Percentiles rank a stretch among this genome's conserved stretches.
phyloP scores from a whole-genome alignment of 2,888 invertebrate species.

The Rhaphigaster nebulosa region DNA sequence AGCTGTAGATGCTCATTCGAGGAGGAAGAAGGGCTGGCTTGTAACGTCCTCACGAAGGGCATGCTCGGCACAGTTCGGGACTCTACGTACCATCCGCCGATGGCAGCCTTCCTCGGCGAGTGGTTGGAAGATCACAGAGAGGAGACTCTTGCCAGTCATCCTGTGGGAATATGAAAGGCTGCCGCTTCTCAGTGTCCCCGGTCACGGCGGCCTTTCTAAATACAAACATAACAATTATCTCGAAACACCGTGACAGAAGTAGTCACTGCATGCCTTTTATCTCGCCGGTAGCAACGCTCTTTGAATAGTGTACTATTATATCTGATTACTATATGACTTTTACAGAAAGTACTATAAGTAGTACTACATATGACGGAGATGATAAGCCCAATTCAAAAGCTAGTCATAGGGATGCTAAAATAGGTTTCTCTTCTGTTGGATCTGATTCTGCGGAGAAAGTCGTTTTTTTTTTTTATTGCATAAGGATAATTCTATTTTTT shows the following conservation, averaged over 20 bases:
- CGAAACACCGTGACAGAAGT: constrained; percentile 27
- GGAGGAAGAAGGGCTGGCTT: neutral
- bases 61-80: neutral
- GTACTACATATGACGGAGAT: neutral
- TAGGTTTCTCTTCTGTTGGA: no score
- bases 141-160: constrained; percentile 8
- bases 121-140: neutral
- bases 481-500: no score
- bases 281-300: neutral
- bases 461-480: no score
- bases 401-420: no score
- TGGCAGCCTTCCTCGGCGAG: neutral
- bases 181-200: constrained; percentile 26
- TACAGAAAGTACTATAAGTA: neutral
- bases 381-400: neutral
- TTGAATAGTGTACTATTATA: neutral
- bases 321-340: neutral
- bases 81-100: neutral
- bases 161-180: constrained; percentile 32
- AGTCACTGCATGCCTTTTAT: neutral
- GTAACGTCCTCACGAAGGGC: neutral
- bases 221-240: constrained; percentile 40
- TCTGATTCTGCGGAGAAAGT: no score
- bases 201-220: constrained; percentile 37
- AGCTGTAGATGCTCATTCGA: neutral